Conservation (phyloP, 2,113 vertebrate species). For the Erpornis zantholeuca region DNA sequence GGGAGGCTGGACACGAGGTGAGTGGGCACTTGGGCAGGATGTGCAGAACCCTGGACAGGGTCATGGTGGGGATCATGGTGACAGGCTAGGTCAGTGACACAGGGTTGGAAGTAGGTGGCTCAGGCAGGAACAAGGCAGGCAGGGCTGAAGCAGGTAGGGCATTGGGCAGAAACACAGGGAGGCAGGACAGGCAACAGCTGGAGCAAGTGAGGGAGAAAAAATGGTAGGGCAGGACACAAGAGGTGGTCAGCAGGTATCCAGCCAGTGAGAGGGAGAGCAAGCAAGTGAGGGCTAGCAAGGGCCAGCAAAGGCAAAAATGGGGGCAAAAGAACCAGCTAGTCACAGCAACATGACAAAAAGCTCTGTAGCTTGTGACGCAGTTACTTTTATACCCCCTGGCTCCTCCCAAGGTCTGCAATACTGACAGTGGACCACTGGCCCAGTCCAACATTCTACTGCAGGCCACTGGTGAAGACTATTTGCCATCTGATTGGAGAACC, state of each 20-base stretch:
- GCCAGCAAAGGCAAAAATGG: neutral
- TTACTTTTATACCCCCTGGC: neutral
- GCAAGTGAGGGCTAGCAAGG: fast-evolving
- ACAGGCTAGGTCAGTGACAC: fast-evolving
- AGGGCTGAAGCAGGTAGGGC: neutral
- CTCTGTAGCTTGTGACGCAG: fast-evolving
- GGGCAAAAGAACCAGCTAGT: neutral
- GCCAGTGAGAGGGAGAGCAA: neutral
- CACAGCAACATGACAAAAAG: neutral
- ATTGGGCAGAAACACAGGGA: fast-evolving
- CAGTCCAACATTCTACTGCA: neutral
- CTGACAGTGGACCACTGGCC: neutral
- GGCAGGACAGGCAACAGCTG: neutral
- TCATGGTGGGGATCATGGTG: fast-evolving
- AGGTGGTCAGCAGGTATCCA: neutral
- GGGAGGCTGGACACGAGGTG: fast-evolving
- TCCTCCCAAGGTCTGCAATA: neutral
- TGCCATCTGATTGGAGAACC: neutral
- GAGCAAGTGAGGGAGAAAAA: fast-evolving
- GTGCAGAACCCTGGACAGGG: neutral
- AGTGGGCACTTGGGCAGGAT: fast-evolving
- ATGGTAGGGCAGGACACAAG: neutral
- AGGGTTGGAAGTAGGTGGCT: neutral
- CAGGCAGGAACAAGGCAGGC: neutral
- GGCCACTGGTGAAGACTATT: neutral